A percentile compares a stretch with the other conserved stretches of the same genome.
Conservation (phyloP, 2,888 invertebrate species). For the Hypolimnas misippus region DNA sequence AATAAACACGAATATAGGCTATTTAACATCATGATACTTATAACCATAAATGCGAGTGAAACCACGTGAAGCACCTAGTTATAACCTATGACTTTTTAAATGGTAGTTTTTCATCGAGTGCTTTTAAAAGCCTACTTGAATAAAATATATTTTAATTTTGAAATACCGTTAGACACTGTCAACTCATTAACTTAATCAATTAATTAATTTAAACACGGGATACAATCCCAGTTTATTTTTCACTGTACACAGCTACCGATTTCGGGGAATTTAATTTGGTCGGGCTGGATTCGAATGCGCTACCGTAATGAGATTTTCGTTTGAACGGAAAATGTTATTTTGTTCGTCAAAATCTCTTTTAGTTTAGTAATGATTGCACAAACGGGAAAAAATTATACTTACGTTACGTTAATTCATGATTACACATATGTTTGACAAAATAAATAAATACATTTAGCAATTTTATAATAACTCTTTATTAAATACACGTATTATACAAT, state of each 20-base stretch:
- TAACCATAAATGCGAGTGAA: too few species aligned
- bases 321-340: constrained; percentile 41
- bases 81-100: too few species aligned
- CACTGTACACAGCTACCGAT: constrained; percentile 46
- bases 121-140: too few species aligned
- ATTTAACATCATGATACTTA: too few species aligned
- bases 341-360: constrained; percentile 46
- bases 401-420: too few species aligned
- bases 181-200: constrained; percentile 35
- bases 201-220: constrained; percentile 37
- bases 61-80: too few species aligned
- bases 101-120: constrained; percentile 9
- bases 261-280: constrained; percentile 55
- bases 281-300: constrained; percentile 40
- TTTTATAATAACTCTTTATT: too few species aligned
- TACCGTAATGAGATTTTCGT: constrained; percentile 39
- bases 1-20: too few species aligned
- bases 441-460: too few species aligned
- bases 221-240: constrained; percentile 52
- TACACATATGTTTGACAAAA: too few species aligned
- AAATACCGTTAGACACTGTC: constrained; percentile 15
- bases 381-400: background rate
- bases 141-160: too few species aligned
- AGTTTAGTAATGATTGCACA: constrained; percentile 29
- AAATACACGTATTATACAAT: too few species aligned